These are phyloP conservation scores for Rhinichthys klamathensis DNA, from an alignment of 2,113 vertebrate species.

Conservation along the genomic window DNA sequence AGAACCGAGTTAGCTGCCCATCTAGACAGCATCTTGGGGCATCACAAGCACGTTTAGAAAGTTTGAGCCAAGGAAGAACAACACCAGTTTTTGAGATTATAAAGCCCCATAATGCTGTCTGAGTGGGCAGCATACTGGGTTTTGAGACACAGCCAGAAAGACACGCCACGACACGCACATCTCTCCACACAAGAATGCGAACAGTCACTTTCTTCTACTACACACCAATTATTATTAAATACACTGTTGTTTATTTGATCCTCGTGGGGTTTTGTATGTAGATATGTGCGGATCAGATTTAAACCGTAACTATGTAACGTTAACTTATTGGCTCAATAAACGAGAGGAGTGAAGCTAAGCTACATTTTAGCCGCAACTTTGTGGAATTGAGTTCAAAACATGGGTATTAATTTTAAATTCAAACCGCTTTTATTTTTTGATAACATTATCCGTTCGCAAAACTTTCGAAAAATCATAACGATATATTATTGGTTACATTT, in stretches of 20 bases:
- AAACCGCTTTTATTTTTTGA: background rate
- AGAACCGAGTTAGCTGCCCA: background rate
- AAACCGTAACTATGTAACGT: background rate
- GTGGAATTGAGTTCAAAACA: background rate
- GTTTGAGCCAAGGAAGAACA: background rate
- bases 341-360: conserved; percentile 24
- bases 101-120: conserved; percentile 3
- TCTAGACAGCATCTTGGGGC: background rate
- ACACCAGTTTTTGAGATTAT: background rate
- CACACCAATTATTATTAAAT: background rate
- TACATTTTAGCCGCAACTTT: conserved; percentile 35
- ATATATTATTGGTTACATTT: background rate
- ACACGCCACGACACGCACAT: conserved; percentile 55
- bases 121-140: conserved; percentile 15
- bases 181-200: conserved; percentile 22
- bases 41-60: background rate
- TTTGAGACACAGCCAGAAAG: conserved; percentile 22
- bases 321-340: background rate
- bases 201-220: conserved; percentile 21
- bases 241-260: background rate
- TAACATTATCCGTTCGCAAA: background rate
- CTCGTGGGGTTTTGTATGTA: background rate
- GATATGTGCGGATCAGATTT: background rate
- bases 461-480: background rate
- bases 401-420: background rate